Conservation (phyloP, 2,113 vertebrate genomes). For the Narcine bancroftii region DNA sequence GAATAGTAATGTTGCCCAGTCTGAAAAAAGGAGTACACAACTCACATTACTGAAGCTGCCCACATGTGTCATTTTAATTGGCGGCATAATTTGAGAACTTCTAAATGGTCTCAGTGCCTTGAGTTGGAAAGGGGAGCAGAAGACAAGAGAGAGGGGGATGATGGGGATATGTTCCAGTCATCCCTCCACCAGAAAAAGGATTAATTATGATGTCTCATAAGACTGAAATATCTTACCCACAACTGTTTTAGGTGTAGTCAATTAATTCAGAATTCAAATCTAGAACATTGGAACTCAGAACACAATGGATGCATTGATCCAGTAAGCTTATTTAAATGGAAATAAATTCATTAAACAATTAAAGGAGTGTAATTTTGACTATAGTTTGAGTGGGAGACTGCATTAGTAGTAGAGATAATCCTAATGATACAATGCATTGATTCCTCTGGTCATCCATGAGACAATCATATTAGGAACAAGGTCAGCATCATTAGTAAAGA, state of each 20-base stretch:
- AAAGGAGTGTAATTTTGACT: not conserved
- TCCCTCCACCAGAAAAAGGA: not conserved
- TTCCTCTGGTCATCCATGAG: not conserved
- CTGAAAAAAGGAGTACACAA: not conserved
- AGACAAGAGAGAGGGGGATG: too few species aligned
- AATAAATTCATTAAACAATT: not conserved
- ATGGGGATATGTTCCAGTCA: not conserved
- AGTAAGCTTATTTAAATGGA: not conserved
- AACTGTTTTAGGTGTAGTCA: not conserved
- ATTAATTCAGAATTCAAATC: not conserved
- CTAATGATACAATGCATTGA: not conserved
- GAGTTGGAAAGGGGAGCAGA: not conserved
- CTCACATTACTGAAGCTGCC: not conserved
- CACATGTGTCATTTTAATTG: not conserved
- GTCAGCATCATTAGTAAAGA: not conserved
- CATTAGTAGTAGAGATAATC: not conserved
- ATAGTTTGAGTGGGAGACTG: not conserved
- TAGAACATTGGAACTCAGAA: not conserved
- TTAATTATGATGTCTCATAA: not conserved
- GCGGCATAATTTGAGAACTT: not conserved
- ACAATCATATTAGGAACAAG: not conserved
- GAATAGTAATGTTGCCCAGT: not conserved
- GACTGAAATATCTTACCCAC: not conserved
- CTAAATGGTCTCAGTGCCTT: not conserved
- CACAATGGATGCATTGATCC: not conserved